These are phyloP conservation scores for Sarcophaga peregrina DNA, from an alignment of 1,140 invertebrate species.

Conservation along the genomic window DNA sequence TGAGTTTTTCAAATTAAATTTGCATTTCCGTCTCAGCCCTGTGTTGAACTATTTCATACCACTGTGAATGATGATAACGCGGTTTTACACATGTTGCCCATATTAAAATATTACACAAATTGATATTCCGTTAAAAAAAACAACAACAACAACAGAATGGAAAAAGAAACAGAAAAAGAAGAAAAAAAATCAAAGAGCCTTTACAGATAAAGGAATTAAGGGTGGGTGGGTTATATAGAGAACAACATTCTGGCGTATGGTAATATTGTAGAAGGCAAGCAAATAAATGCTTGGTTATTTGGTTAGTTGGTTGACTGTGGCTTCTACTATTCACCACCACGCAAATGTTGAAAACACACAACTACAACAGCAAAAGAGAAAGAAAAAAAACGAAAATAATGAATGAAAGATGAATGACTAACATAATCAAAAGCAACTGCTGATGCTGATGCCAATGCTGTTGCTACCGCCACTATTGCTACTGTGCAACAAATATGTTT, in stretches of 20 bases:
- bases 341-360: neutral
- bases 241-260: neutral
- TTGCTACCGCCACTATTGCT: neutral
- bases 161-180: conserved; percentile 1
- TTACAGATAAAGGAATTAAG: no score
- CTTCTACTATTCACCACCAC: neutral
- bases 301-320: conserved; percentile 5
- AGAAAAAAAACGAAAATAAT: neutral
- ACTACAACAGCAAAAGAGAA: conserved; percentile 12
- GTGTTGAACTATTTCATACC: neutral
- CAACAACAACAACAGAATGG: neutral
- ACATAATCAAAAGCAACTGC: conserved; percentile 35
- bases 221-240: no score
- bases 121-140: conserved; percentile 41
- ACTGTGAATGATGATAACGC: conserved; percentile 30
- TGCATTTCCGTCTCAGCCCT: neutral
- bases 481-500: neutral
- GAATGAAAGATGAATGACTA: conserved; percentile 29
- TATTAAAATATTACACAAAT: conserved; percentile 47
- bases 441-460: neutral
- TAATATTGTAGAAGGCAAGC: conserved; percentile 33
- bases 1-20: neutral
- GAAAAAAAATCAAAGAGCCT: no score
- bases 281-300: neutral
- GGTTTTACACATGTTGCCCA: conserved; percentile 42